Base-by-base conservation (phyloP, 2,113 vertebrate genomes). In the Entelurus aequoreus region DNA sequence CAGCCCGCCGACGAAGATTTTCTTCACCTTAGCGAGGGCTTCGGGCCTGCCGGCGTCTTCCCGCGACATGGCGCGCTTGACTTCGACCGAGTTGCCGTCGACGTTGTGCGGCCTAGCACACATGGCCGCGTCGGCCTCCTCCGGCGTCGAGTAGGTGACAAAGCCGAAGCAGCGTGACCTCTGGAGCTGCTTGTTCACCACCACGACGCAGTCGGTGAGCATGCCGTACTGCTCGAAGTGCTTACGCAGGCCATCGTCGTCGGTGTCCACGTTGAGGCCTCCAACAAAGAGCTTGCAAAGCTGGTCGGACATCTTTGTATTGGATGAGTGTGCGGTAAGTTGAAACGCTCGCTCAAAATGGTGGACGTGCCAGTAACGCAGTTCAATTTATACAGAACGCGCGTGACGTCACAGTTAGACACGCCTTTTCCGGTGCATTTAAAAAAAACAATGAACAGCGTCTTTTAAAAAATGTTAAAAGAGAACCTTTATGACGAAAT, bases 211-310 rank as follows among this genome's bases (percentile, higher is more conserved):
- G 76, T 89, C 88, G 63, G 84, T 88, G 1, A 91, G 80, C 0
- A 72, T 70, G 0, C 96, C 96, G 63, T 92, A 98, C 86, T 95
- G 93, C 88, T 95, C 94, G 74, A 98, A 98, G 74, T 98, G 93
- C 75, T 94, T 93, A 52, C 95, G 93, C 44, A 98, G 91, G 47
- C 95, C 95, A 37, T 94, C 94, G 82, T 95, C 94, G 50, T 94
- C 95, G 65, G 96, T 98, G 86, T 98, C 93, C 52, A 98, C 95
- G 63, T 98, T 98, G 8, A 98, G 88, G 13, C 96, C 96, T 16
- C 96, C 96, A 75, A 98, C 95, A 64, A 97, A 98, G 66, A 98
- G 93, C 88, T 98, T 98, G 60, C 95, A 98, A 6, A 98, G 90
- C 88, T 98, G 95, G 74, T 95, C 94, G 63, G 89, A 90, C 95